Base-by-base conservation (phyloP, 2,888 invertebrate species). In the Calameuta pallipes region DNA sequence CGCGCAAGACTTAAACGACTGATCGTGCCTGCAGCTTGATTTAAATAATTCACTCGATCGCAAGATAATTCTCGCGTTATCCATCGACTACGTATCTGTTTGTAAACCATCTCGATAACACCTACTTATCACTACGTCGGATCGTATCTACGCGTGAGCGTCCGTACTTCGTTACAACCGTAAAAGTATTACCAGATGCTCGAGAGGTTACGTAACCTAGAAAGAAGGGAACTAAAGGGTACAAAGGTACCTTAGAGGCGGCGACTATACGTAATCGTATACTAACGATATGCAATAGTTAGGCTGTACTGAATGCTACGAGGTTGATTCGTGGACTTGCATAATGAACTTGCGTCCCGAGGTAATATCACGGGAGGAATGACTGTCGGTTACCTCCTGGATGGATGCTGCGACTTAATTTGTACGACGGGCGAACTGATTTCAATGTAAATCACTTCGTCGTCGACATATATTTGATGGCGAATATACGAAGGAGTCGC, bases 361-460 rank as follows among this genome's bases (percentile, higher is more conserved):
- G 23, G 56, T 23, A 56, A 56, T 56, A 23, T 23, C 56, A 56
- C 23, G 56, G 56, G 23, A 56, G 56, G 23, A 56, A 56, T 56
- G 23, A 9, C 23, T 9, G 56, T 23, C 23, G 56, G 9, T 56
- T 9, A 23, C 23, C 56, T 56, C 56, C 56, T 6, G 23, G 56
- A 56, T 23, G 56, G 56, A 23, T 56, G 9, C 56, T 56, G 56
- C 56, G 23, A 56, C 23, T 56, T 23, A 23, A 56, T 56, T 23
- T 23, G 56, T 23, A 56, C 56, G 56, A 2, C 56, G 23, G 23
- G 56, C 56, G 56, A 56, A 56, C 56, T 84, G 85, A 86, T 87
- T 86, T 84, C 85, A 80, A 86, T 86, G 85, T 87, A 86, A 86
- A 87, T 87, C 85, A 87, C 85, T 86, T 85, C 83, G 84, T 84